These are phyloP conservation scores for Chelidonichthys spinosus DNA, from an alignment of 2,797 vertebrate genomes.

Conservation along the genomic window DNA sequence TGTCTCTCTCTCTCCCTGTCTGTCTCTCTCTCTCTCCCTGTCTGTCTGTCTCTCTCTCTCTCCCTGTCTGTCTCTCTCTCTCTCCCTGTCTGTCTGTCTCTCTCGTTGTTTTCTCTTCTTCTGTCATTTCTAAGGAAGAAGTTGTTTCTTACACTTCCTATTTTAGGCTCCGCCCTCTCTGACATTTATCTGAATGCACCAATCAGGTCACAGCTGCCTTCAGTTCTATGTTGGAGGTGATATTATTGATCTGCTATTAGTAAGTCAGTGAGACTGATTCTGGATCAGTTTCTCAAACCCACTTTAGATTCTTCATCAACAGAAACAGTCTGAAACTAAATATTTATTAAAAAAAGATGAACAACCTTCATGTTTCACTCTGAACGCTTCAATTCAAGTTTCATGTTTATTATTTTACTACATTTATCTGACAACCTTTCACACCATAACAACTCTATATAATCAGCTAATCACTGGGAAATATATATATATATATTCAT, in stretches of 20 bases:
- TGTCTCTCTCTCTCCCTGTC: background rate
- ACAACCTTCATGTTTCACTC: too few relatives aligned
- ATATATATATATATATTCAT: too few relatives aligned
- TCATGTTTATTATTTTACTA: too few relatives aligned
- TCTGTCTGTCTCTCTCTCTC: background rate
- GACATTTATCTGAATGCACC: background rate
- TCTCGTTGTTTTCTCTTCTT: background rate
- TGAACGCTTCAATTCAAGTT: too few relatives aligned
- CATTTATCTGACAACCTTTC: too few relatives aligned
- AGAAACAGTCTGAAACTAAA: too few relatives aligned
- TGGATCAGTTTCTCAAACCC: background rate
- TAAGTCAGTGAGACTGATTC: too few relatives aligned
- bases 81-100: background rate
- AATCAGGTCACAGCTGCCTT: background rate
- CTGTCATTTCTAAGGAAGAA: slow-evolving; percentile 12
- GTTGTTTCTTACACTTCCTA: slow-evolving; percentile 21
- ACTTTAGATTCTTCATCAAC: too few relatives aligned
- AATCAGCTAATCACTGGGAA: too few relatives aligned
- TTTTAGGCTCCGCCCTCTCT: slow-evolving; percentile 28
- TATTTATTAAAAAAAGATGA: too few relatives aligned
- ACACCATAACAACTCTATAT: too few relatives aligned
- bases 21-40: background rate
- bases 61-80: background rate
- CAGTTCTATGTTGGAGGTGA: background rate
- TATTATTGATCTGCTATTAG: background rate